These are phyloP conservation scores for Atherinomorus stipes DNA, from an alignment of 2,113 vertebrate species.

Conservation along the genomic window DNA sequence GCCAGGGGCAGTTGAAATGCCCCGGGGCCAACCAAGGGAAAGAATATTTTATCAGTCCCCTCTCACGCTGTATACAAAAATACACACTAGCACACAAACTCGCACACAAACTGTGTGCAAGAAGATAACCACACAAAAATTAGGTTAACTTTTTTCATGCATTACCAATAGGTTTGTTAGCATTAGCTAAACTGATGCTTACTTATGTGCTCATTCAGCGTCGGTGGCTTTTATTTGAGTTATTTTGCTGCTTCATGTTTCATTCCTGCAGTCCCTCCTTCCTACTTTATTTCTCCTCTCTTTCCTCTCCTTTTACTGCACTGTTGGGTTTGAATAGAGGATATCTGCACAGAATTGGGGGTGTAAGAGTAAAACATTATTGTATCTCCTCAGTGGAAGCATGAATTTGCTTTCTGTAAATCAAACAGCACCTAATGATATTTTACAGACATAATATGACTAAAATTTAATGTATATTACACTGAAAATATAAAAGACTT, in stretches of 20 bases:
- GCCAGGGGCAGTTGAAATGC: constrained; percentile 94
- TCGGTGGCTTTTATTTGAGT: constrained; percentile 65
- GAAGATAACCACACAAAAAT: constrained; percentile 78
- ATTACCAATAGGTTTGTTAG: constrained; percentile 65
- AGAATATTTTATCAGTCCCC: constrained; percentile 79
- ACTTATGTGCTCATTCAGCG: constrained; percentile 58
- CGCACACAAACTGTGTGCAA: constrained; percentile 62
- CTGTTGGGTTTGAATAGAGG: constrained; percentile 24
- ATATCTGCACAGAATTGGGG: constrained; percentile 29
- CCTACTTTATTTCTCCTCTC: constrained; percentile 52
- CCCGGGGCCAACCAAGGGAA: constrained; percentile 91
- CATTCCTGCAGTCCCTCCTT: constrained; percentile 39
- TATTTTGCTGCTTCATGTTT: constrained; percentile 53
- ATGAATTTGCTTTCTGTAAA: constrained; percentile 16
- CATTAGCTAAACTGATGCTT: constrained; percentile 59
- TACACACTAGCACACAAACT: constrained; percentile 54
- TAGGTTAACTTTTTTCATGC: constrained; percentile 67
- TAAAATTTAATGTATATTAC: neutral
- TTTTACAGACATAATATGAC: neutral
- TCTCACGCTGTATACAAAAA: constrained; percentile 77
- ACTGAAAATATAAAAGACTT: neutral
- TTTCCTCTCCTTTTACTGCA: constrained; percentile 42
- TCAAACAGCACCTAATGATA: neutral
- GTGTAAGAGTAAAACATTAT: constrained; percentile 15
- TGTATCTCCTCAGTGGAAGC: constrained; percentile 10